Base-by-base conservation (phyloP, 2,888 invertebrate species). In the Dolichopus griseipennis region DNA sequence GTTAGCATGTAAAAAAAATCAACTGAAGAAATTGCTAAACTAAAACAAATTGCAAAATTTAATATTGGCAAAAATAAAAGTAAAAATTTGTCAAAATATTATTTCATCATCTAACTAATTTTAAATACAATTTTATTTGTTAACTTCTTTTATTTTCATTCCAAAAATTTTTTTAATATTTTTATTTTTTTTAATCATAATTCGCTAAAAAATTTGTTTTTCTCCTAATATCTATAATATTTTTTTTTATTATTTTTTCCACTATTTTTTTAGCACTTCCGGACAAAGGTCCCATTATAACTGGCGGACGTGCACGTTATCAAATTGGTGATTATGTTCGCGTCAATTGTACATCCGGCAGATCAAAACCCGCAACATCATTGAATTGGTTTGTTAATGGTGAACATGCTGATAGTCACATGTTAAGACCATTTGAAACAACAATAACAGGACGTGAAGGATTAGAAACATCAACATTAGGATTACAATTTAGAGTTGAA, bases 401-500 rank as follows among this genome's bases (percentile, higher is more conserved):
- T 18, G 84, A 85, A 71, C 82, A 82, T 71, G 87, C 78, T 0
- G 79, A 79, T 21, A 78, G 79, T 12, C 75, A 78, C 20, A 78
- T 79, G 69, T 70, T 84, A 61, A 77, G 81, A 52, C 83, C 85
- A 41, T 87, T 86, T 27, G 83, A 83, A 64, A 83, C 82, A 34
- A 80, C 84, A 41, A 78, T 84, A 61, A 83, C 84, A 22, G 85
- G 85, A 18, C 81, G 85, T 2, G 87, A 87, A 73, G 86, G 87
- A 20, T 82, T 90, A 68, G 88, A 89, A 79, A 88, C 88, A 18
- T 85, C 89, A 1, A 84, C 86, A 66, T 79, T 90, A 69, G 89
- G 88, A 37, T 81, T 90, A 71, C 86, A 89, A 76, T 90, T 90
- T 79, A 84, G 84, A 71, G 88, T 90, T 66, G 84, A 85, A 67